Evolutionary conservation across 2,113 vertebrate genomes (phyloP).

Genomic region (Microtus montanus): DNA sequence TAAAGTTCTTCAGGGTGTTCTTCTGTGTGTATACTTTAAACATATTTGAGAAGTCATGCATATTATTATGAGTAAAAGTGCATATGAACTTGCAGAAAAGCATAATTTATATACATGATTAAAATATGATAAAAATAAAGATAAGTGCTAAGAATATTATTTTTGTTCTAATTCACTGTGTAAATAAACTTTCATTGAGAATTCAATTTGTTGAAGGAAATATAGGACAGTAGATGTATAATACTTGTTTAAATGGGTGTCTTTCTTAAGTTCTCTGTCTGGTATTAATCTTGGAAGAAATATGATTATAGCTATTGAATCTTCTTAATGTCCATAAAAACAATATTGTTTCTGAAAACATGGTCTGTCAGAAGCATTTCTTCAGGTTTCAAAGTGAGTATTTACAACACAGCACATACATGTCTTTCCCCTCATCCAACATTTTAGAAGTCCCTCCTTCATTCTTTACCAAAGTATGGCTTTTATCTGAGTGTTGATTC

Average conservation of each 20-base stretch:
- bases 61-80: neutral
- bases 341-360: neutral
- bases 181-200: neutral
- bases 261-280: neutral
- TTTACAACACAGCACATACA: neutral
- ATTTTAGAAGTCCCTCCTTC: neutral
- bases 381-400: neutral
- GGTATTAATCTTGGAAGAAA: rapidly evolving
- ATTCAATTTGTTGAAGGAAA: neutral
- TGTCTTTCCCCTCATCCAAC: neutral
- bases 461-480: neutral
- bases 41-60: neutral
- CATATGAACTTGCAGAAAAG: neutral
- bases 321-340: neutral
- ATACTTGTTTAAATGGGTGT: neutral
- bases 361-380: neutral
- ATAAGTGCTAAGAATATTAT: neutral
- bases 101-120: neutral
- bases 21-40: neutral
- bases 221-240: neutral
- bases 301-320: neutral
- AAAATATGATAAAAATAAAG: neutral
- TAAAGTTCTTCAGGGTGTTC: neutral
- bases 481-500: neutral
- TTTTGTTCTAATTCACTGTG: neutral